phyloP scores from a whole-genome alignment of 2,797 vertebrate genomes.

The Stomatorhinus walkeri region DNA sequence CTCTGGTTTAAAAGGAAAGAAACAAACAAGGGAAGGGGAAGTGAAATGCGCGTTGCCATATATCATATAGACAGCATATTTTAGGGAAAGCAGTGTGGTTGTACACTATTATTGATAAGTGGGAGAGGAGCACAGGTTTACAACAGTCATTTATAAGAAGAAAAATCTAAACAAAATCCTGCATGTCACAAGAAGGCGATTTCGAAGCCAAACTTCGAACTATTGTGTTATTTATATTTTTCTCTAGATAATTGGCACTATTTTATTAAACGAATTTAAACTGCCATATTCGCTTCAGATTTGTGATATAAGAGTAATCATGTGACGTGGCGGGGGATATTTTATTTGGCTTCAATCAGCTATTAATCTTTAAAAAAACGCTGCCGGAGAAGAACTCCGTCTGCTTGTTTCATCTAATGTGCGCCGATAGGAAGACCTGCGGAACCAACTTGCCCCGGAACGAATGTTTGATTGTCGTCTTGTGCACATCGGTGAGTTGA shows the following conservation, averaged over 20 bases:
- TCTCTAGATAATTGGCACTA: not conserved
- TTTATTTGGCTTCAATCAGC: not conserved
- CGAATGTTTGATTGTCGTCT: not conserved
- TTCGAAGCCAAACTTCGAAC: not conserved
- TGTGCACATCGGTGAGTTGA: conserved; percentile 24
- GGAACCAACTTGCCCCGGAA: conserved; percentile 40
- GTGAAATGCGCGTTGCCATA: conserved; percentile 43
- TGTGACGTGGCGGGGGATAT: not conserved
- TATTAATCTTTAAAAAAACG: not conserved
- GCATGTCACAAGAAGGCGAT: not conserved
- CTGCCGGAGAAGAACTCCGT: not conserved
- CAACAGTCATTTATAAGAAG: not conserved
- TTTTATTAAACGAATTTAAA: not conserved
- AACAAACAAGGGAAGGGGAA: conserved; percentile 51
- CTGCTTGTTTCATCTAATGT: not conserved
- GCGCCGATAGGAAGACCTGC: not conserved
- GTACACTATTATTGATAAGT: not conserved
- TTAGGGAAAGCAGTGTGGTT: not conserved
- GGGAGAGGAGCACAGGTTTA: not conserved
- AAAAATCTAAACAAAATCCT: not conserved
- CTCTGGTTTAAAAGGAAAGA: conserved; percentile 16
- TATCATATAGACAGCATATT: not conserved
- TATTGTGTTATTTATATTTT: not conserved
- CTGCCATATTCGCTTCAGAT: not conserved
- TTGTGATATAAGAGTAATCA: not conserved